Percentiles rank a stretch among this genome's conserved stretches.
Evolutionary conservation across 2,888 invertebrate species (phyloP).

Genomic region (Pristionchus japonicus): DNA sequence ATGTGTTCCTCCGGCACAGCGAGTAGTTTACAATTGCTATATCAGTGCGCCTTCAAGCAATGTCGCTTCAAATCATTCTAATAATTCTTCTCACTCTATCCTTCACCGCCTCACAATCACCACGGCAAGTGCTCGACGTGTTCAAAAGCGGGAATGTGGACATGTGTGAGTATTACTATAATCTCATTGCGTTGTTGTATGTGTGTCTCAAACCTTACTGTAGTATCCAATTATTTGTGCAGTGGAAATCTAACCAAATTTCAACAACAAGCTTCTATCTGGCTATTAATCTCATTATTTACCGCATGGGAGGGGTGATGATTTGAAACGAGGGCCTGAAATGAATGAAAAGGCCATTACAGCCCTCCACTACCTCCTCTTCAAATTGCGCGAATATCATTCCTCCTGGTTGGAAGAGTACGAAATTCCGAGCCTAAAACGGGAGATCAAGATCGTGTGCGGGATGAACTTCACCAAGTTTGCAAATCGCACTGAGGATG

Average conservation of each 20-base stretch:
- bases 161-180: not conserved
- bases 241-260: too few relatives aligned
- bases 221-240: too few relatives aligned
- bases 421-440: not conserved
- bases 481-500: not conserved
- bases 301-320: too few relatives aligned
- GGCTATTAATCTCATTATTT: too few relatives aligned
- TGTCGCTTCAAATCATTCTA: too few relatives aligned
- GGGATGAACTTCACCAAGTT: not conserved
- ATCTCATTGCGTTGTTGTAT: too few relatives aligned
- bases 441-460: not conserved
- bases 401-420: not conserved
- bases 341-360: not conserved
- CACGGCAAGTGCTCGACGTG: not conserved
- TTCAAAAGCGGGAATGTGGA: not conserved
- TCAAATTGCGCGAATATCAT: not conserved
- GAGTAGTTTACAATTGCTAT: too few relatives aligned
- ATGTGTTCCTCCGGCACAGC: not conserved
- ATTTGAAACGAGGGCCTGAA: too few relatives aligned
- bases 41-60: too few relatives aligned
- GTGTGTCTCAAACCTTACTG: too few relatives aligned
- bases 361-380: not conserved
- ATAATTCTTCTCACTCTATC: not conserved
- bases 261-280: too few relatives aligned
- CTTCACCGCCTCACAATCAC: not conserved